These are phyloP conservation scores for Hemiscyllium ocellatum DNA, from an alignment of 2,113 vertebrate genomes.

Conservation along the genomic window DNA sequence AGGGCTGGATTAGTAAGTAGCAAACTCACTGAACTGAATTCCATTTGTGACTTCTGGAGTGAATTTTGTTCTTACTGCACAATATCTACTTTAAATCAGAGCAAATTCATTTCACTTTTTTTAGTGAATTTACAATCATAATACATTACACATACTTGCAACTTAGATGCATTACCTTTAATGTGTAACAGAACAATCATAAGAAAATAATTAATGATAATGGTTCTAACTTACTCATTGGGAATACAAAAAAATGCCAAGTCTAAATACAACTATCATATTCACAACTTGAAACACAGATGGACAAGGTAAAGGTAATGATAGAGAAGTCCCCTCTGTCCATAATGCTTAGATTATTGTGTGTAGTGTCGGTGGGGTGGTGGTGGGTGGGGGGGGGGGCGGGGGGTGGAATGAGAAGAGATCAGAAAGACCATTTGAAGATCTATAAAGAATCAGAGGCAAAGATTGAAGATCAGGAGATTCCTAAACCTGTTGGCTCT, in stretches of 20 bases:
- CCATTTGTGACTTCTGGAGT: background rate
- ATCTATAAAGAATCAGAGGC: background rate
- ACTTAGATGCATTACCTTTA: background rate
- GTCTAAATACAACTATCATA: background rate
- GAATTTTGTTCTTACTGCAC: background rate
- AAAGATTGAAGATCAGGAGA: background rate
- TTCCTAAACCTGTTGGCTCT: background rate
- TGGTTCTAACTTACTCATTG: background rate
- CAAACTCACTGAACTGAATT: background rate
- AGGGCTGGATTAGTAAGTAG: slow-evolving; percentile 87
- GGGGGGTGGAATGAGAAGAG: too few species aligned
- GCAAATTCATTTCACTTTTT: background rate
- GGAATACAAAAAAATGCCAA: background rate
- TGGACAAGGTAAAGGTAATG: background rate
- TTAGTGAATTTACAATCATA: background rate
- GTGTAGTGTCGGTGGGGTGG: too few species aligned
- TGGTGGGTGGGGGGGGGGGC: too few species aligned
- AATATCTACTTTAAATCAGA: background rate
- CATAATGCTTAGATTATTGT: background rate
- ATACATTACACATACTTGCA: background rate
- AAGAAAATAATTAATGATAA: background rate
- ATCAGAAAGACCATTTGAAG: background rate
- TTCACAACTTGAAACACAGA: background rate
- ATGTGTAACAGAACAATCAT: background rate
- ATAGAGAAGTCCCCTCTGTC: background rate